Evolutionary conservation across 2,888 invertebrate genomes (phyloP).

Genomic region (Drosophila kambysellisi): DNA sequence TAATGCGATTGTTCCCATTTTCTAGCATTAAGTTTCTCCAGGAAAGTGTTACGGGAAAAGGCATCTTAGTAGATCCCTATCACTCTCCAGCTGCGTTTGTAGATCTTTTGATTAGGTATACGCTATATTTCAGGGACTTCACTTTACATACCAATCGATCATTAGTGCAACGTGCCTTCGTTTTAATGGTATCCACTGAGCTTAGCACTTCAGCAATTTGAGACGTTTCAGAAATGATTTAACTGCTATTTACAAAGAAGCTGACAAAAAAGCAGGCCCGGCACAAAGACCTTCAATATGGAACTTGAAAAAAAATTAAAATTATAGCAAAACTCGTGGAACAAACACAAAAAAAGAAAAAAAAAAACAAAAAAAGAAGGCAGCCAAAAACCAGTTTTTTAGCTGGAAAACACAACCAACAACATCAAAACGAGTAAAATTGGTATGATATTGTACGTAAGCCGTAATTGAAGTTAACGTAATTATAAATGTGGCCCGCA

Average conservation of each 20-base stretch:
- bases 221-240: slow-evolving; percentile 48
- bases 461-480: slow-evolving; percentile 78
- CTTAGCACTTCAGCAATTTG: slow-evolving; percentile 28
- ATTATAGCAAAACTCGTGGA: slow-evolving; percentile 69
- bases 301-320: slow-evolving; percentile 60
- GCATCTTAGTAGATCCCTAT: neutral
- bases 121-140: neutral
- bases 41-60: neutral
- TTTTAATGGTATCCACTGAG: slow-evolving; percentile 11
- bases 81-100: fast-evolving
- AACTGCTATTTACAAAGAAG: slow-evolving; percentile 55
- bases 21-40: neutral
- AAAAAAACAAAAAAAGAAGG: neutral
- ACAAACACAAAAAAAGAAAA: slow-evolving; percentile 1
- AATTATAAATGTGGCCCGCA: slow-evolving; percentile 66
- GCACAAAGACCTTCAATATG: slow-evolving; percentile 64
- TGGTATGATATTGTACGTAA: slow-evolving; percentile 71
- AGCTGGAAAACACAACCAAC: slow-evolving; percentile 33
- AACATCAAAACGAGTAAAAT: slow-evolving; percentile 37
- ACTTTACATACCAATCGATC: slow-evolving; percentile 12
- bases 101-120: neutral
- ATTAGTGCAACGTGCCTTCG: slow-evolving; percentile 2
- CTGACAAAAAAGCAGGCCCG: slow-evolving; percentile 30
- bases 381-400: slow-evolving; percentile 57
- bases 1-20: neutral